Conservation (phyloP, 2,797 vertebrate species). For the Chelmon rostratus region DNA sequence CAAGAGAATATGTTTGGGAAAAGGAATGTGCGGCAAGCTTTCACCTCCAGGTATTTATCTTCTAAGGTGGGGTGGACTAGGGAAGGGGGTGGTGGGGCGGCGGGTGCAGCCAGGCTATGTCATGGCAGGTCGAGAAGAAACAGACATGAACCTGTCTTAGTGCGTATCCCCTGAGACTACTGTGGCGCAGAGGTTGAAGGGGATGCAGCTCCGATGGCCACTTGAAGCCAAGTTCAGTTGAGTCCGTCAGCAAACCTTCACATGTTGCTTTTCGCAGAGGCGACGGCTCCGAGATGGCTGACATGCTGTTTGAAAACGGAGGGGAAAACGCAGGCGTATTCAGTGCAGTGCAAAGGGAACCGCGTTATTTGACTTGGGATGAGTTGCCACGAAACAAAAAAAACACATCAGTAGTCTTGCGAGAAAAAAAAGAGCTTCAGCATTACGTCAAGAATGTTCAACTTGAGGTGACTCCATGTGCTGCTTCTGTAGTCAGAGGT, state of each 20-base stretch:
- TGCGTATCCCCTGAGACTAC: conserved; percentile 54
- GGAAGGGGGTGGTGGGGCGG: conserved; percentile 67
- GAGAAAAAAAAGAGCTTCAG: conserved; percentile 19
- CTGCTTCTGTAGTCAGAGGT: conserved; percentile 29
- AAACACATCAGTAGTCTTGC: conserved; percentile 46
- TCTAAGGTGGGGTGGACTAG: conserved; percentile 85
- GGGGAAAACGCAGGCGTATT: conserved; percentile 52
- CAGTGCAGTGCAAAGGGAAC: conserved; percentile 49
- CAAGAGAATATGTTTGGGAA: conserved; percentile 93
- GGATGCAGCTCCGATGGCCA: conserved; percentile 53
- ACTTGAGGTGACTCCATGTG: conserved; percentile 48
- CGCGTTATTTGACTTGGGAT: conserved; percentile 68
- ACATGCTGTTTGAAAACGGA: conserved; percentile 52
- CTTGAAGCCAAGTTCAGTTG: conserved; percentile 50
- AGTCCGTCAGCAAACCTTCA: conserved; percentile 59
- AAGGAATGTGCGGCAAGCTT: conserved; percentile 97
- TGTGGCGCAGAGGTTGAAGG: conserved; percentile 32
- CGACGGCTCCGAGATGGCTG: conserved; percentile 45
- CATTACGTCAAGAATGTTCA: conserved; percentile 45
- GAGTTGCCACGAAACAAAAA: conserved; percentile 69
- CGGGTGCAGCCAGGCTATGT: conserved; percentile 81
- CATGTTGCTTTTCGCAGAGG: conserved; percentile 41
- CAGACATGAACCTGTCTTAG: conserved; percentile 78
- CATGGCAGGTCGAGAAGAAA: conserved; percentile 81
- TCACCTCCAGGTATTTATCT: conserved; percentile 97